These are phyloP conservation scores for Oscheius sp. DNA, from an alignment of 2,888 invertebrate genomes.

Conservation along the genomic window DNA sequence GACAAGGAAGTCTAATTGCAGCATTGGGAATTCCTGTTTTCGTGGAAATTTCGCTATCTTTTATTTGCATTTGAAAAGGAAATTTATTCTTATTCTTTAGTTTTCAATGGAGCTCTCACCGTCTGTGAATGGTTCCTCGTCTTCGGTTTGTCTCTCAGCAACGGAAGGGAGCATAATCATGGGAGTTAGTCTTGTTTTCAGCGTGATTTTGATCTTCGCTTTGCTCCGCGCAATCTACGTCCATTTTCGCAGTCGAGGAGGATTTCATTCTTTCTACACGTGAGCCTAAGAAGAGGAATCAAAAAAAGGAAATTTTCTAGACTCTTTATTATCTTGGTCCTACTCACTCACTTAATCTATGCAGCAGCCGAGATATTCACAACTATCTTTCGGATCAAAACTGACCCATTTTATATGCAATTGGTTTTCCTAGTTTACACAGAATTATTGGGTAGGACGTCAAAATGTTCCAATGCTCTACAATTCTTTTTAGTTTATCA, in stretches of 20 bases:
- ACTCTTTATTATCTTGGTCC: background rate
- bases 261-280: constrained; percentile 21
- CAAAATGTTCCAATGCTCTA: background rate
- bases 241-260: background rate
- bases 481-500: background rate
- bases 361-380: too few relatives aligned
- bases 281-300: background rate
- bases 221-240: background rate
- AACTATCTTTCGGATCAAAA: too few relatives aligned
- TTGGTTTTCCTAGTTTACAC: background rate
- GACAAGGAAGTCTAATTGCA: too few relatives aligned
- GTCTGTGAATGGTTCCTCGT: too few relatives aligned
- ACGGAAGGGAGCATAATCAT: too few relatives aligned
- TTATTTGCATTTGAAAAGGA: too few relatives aligned
- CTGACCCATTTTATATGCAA: too few relatives aligned
- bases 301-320: background rate
- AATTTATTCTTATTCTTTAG: too few relatives aligned
- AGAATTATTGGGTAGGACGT: background rate
- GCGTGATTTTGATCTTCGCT: background rate
- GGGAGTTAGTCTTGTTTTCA: background rate
- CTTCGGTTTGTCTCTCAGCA: too few relatives aligned
- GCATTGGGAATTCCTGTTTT: too few relatives aligned
- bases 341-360: background rate
- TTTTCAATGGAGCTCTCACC: too few relatives aligned
- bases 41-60: too few relatives aligned